phyloP scores from a whole-genome alignment of 2,797 vertebrate genomes.

The Myotis vivesi region DNA sequence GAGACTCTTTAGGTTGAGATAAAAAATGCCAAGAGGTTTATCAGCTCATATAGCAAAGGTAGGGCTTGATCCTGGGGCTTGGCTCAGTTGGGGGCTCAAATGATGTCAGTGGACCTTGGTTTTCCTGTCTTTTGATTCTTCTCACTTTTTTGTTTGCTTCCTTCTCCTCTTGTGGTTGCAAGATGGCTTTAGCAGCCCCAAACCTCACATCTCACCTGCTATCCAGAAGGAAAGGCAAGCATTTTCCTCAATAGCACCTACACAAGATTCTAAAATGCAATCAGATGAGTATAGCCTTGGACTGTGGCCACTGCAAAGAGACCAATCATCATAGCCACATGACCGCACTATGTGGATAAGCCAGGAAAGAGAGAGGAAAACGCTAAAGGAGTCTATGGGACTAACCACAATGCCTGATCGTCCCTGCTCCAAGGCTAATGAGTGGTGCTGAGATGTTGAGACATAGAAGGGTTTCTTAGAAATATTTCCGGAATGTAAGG shows the following conservation, averaged over 20 bases:
- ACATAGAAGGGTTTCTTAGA: not conserved
- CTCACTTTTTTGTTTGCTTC: not conserved
- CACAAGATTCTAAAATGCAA: not conserved
- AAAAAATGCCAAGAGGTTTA: conserved; percentile 56
- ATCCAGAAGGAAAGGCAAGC: not conserved
- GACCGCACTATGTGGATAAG: not conserved
- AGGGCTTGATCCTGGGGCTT: not conserved
- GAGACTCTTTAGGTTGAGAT: conserved; percentile 33
- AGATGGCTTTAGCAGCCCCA: not conserved
- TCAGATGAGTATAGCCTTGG: not conserved
- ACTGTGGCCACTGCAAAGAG: not conserved
- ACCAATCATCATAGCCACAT: not conserved
- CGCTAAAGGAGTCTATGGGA: not conserved
- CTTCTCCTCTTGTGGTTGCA: not conserved
- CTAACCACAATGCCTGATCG: not conserved
- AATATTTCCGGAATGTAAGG: not conserved
- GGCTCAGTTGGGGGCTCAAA: not conserved
- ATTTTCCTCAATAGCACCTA: not conserved
- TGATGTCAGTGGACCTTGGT: not conserved
- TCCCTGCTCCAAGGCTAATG: not conserved
- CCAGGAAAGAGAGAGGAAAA: not conserved
- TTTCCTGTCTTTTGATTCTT: not conserved
- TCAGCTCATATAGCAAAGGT: not conserved
- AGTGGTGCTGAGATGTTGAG: not conserved
- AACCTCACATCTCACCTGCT: not conserved